Base-by-base conservation (phyloP, 35 echinoderm and acorn worm species). In the Lytechinus pictus region DNA sequence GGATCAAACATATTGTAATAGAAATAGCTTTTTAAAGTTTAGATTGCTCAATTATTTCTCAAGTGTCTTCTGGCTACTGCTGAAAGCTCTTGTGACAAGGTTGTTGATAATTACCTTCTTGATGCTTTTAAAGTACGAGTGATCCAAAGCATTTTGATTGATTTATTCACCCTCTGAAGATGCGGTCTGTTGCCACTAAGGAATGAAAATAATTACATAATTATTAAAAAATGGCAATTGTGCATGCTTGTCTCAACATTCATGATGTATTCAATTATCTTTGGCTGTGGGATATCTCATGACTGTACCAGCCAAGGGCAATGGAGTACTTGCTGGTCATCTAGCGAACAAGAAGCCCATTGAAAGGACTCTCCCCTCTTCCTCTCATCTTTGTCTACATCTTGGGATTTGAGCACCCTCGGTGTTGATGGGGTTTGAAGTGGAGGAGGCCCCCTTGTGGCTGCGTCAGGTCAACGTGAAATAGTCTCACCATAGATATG, bases 391-490 rank as follows among this genome's bases (percentile, higher is more conserved):
- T 93, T 24, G 10, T 93, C 91, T 53, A 4, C 54, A 27, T 28
- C 92, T 57, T 55, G 29, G 92, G 55, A 28, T 19, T 21, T 27
- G n/a, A 93, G 92, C n/a, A 54, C 28, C 10, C 92, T 93, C 27
- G 52, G 54, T 24, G 55, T 27, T 93, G 92, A 93, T 93, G 92
- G 92, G 53, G 54, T 93, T 93, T 57, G 55, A 57, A 93, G 92
- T 93, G 92, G 92, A 93, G 92, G 92, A 57, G 92, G 92, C 92
- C 92, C 92, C 92, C 92, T 93, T 57, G 52, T 93, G 92, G 54
- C 92, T 33, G 92, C n/a, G 92, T 28, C 53, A 13, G 92, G 92
- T 93, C 54, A 93, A n/a, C 9, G 52, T 90, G 88, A 52, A 44
- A 90, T 52, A 21, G 52, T 52, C 88, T 54, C 88, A 52, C 12